Conservation (phyloP, 2,113 vertebrate genomes). For the Panthera uncia region DNA sequence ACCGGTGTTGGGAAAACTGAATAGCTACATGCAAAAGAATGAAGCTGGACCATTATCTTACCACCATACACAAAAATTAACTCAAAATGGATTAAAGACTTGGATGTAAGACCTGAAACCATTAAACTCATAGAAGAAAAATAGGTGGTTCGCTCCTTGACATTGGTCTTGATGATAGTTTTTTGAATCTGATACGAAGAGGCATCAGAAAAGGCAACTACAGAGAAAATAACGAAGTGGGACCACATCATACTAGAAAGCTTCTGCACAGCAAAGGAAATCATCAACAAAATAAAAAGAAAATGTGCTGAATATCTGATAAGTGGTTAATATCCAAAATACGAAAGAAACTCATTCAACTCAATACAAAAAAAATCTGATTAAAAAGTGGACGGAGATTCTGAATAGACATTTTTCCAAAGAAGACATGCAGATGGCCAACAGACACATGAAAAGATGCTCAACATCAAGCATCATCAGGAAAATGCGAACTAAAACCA, state of each 20-base stretch:
- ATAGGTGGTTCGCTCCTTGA: background rate
- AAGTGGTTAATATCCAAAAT: background rate
- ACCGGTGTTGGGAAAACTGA: background rate
- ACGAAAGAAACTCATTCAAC: background rate
- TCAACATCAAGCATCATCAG: background rate
- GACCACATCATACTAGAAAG: background rate
- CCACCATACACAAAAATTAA: background rate
- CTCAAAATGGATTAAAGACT: background rate
- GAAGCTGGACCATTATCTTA: background rate
- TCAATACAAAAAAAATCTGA: background rate
- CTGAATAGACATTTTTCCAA: background rate
- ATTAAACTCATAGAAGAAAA: background rate
- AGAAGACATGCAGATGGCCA: background rate
- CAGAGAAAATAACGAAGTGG: background rate
- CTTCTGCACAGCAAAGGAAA: background rate
- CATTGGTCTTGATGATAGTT: background rate
- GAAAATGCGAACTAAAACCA: background rate
- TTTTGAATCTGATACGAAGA: background rate
- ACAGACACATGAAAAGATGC: background rate
- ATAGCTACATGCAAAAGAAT: background rate
- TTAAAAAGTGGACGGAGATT: background rate
- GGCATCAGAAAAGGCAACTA: background rate
- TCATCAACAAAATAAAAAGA: background rate
- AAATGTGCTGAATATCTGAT: background rate
- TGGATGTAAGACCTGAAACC: background rate